Conservation (phyloP, 1,140 invertebrate species). For the Zaprionus inermis region DNA sequence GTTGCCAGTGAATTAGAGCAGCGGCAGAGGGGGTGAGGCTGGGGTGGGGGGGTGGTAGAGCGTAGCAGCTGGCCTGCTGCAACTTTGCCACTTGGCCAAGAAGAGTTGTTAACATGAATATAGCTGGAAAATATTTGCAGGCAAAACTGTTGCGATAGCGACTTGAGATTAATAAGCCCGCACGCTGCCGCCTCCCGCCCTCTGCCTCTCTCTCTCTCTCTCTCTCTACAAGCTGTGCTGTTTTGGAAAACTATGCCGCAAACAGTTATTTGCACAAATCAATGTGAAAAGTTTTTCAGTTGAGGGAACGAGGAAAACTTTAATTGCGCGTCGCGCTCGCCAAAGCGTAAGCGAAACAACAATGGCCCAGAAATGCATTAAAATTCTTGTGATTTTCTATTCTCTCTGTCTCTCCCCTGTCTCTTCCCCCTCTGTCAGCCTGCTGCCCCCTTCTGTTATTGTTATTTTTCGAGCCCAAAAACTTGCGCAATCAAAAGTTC, state of each 20-base stretch:
- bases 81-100: slow-evolving; percentile 48
- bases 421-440: not conserved
- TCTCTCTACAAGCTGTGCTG: not conserved
- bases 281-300: slow-evolving; percentile 69
- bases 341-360: slow-evolving; percentile 38
- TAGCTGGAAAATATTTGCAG: slow-evolving; percentile 48
- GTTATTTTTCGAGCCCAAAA: slow-evolving; percentile 50
- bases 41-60: not conserved
- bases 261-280: slow-evolving; percentile 74
- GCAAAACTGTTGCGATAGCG: slow-evolving; percentile 26
- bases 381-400: slow-evolving; percentile 53
- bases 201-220: not conserved
- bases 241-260: slow-evolving; percentile 62
- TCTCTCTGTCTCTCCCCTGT: not conserved
- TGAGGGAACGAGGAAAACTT: slow-evolving; percentile 54
- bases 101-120: slow-evolving; percentile 72
- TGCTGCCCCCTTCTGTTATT: slow-evolving; percentile 12
- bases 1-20: slow-evolving; percentile 65
- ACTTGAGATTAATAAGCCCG: slow-evolving; percentile 25
- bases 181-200: not conserved
- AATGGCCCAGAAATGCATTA: slow-evolving; percentile 73
- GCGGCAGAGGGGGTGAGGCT: not conserved
- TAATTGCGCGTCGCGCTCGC: slow-evolving; percentile 59
- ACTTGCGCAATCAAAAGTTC: slow-evolving; percentile 80
- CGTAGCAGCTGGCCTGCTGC: slow-evolving; percentile 2